Evolutionary conservation across 2,113 vertebrate species (phyloP).

Genomic region (Syngnathus typhle): DNA sequence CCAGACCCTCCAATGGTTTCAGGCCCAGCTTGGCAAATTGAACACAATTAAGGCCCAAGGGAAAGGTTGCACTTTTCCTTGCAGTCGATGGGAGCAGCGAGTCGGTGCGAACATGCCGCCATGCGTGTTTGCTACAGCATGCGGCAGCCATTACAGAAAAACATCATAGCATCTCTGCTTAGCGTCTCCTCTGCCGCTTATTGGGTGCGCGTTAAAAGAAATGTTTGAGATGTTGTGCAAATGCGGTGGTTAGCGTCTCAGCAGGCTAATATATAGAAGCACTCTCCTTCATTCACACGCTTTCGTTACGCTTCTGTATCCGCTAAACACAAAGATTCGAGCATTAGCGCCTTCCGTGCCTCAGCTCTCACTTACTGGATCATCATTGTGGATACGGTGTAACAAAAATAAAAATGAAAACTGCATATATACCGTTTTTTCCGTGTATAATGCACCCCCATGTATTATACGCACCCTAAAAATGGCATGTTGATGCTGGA

Average conservation of each 20-base stretch:
- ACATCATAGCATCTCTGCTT: conserved; percentile 11
- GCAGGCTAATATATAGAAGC: background rate
- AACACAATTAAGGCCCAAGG: conserved; percentile 79
- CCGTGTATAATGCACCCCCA: too few species aligned
- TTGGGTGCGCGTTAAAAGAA: background rate
- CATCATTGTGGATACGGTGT: background rate
- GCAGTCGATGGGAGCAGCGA: conserved; percentile 63
- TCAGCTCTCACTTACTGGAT: background rate
- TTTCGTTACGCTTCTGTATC: background rate
- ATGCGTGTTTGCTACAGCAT: conserved; percentile 53
- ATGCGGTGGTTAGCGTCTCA: background rate
- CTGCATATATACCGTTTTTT: too few species aligned
- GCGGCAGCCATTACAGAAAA: conserved; percentile 55
- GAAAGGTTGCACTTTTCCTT: conserved; percentile 76
- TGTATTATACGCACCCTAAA: too few species aligned
- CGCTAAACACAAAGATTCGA: background rate
- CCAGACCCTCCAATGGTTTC: conserved; percentile 67
- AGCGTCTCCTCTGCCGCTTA: background rate
- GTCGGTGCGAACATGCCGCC: conserved; percentile 37
- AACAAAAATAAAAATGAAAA: too few species aligned
- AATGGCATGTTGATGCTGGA: too few species aligned
- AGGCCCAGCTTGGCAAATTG: conserved; percentile 77
- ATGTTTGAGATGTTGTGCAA: background rate
- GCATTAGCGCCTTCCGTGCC: background rate
- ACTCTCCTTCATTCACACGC: background rate